Evolutionary conservation across 2,113 vertebrate species (phyloP).

Genomic region (Crotalus helleri): DNA sequence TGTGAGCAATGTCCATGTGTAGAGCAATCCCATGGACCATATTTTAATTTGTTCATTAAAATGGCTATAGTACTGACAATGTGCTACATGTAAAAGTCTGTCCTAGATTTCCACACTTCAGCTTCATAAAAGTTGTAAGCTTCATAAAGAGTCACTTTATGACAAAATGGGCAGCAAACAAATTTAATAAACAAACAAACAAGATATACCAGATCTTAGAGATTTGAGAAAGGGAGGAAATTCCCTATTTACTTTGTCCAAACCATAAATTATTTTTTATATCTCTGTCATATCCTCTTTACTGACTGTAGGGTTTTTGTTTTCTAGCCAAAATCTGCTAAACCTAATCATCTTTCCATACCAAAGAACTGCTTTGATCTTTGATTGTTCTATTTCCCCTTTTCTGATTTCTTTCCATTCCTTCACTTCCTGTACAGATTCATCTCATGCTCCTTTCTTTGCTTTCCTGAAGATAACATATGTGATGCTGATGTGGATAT

Average conservation of each 20-base stretch:
- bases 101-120: neutral
- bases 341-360: neutral
- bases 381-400: neutral
- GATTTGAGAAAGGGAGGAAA: neutral
- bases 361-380: neutral
- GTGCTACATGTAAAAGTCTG: neutral
- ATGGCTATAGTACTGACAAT: neutral
- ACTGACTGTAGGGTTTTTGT: neutral
- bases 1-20: neutral
- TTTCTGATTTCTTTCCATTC: neutral
- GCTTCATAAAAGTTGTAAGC: neutral
- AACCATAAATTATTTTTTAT: neutral
- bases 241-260: neutral
- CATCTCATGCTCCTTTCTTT: neutral
- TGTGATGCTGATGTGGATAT: neutral
- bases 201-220: neutral
- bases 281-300: neutral
- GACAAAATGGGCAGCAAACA: neutral
- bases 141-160: neutral
- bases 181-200: neutral
- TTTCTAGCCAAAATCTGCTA: neutral
- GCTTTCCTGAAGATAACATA: neutral
- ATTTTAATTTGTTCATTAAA: neutral
- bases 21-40: neutral
- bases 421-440: neutral